Evolutionary conservation across 2,888 invertebrate species (phyloP).

Genomic region (Cenopis cana): DNA sequence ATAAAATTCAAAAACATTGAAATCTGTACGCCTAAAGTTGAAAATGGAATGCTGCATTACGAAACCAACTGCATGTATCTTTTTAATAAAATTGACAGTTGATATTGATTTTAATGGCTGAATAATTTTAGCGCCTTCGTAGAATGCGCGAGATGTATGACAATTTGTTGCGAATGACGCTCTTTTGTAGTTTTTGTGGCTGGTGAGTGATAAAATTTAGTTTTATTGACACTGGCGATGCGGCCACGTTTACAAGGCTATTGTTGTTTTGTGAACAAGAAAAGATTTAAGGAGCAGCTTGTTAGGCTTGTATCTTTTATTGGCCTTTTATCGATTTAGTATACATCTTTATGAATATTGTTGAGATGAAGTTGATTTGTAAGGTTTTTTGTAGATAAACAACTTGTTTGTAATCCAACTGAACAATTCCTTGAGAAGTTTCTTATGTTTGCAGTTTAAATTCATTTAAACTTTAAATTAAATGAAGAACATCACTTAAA

Average conservation of each 20-base stretch:
- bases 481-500: too few species aligned
- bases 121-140: constrained; percentile 73
- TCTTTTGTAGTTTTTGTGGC: constrained; percentile 52
- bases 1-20: constrained; percentile 45
- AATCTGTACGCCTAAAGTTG: constrained; percentile 45
- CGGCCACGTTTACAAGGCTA: constrained; percentile 14
- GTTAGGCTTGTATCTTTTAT: constrained; percentile 34
- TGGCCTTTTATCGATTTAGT: constrained; percentile 31
- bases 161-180: constrained; percentile 77
- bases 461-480: too few species aligned
- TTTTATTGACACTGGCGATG: constrained; percentile 43
- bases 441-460: not conserved
- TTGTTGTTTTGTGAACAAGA: constrained; percentile 35
- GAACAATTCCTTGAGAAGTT: not conserved
- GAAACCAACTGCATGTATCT: constrained; percentile 41
- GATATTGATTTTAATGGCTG: constrained; percentile 59
- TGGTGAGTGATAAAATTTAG: constrained; percentile 41
- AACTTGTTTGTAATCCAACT: not conserved
- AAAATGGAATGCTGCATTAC: constrained; percentile 45
- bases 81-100: constrained; percentile 51
- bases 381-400: constrained; percentile 13
- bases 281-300: constrained; percentile 38
- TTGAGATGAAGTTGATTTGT: constrained; percentile 1
- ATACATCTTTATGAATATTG: constrained; percentile 32
- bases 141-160: constrained; percentile 60